Evolutionary conservation across 2,797 vertebrate species (phyloP).

Genomic region (Coregonus ussuriensis): DNA sequence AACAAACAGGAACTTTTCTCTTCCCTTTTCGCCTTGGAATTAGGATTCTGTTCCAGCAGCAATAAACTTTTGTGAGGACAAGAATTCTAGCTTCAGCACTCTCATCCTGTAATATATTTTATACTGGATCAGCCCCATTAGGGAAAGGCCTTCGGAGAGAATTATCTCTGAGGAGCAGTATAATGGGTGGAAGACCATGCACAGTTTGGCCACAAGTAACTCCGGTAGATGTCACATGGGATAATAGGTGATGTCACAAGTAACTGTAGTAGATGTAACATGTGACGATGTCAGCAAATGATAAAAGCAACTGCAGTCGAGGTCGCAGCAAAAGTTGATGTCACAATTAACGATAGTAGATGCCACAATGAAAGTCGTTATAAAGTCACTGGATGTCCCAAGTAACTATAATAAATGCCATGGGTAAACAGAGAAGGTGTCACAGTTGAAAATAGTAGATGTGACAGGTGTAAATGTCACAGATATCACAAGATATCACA

Average conservation of each 20-base stretch:
- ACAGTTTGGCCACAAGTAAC: background rate
- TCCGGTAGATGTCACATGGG: background rate
- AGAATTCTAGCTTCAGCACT: slow-evolving; percentile 34
- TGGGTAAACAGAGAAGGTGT: too few relatives aligned
- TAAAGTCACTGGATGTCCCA: too few relatives aligned
- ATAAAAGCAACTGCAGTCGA: background rate
- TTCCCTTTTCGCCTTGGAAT: slow-evolving; percentile 36
- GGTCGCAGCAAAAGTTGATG: background rate
- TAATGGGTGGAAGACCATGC: background rate
- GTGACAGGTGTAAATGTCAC: too few relatives aligned
- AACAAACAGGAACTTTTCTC: slow-evolving; percentile 39
- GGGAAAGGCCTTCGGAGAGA: background rate
- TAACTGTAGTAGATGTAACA: background rate
- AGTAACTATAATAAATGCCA: too few relatives aligned
- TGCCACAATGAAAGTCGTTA: too few relatives aligned
- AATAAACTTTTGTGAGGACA: slow-evolving; percentile 33
- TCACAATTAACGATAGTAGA: background rate
- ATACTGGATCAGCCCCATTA: background rate
- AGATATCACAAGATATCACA: too few relatives aligned
- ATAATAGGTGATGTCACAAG: background rate
- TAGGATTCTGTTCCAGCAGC: slow-evolving; percentile 39
- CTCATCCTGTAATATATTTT: slow-evolving; percentile 7
- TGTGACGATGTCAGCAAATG: background rate
- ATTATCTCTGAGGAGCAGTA: background rate
- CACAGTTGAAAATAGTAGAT: too few relatives aligned